Conservation (phyloP, 2,888 invertebrate species). For the Cantharis lateralis region DNA sequence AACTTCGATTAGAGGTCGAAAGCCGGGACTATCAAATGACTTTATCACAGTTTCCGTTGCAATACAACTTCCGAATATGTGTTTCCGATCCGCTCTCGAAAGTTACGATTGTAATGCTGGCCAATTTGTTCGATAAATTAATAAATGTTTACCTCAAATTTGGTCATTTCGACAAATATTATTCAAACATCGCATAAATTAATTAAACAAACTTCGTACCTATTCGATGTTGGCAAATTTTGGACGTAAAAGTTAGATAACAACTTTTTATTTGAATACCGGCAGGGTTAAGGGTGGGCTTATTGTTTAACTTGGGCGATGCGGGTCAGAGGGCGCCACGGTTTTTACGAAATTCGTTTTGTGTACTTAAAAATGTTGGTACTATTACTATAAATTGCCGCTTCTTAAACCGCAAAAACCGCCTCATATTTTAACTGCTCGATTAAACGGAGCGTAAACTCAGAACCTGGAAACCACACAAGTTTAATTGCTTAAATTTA, state of each 20-base stretch:
- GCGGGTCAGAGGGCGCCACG: background rate
- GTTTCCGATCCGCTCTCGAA: background rate
- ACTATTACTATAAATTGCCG: background rate
- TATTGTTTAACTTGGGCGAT: background rate
- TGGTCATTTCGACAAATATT: background rate
- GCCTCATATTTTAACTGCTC: background rate
- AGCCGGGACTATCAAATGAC: slow-evolving; percentile 1
- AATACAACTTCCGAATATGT: slow-evolving; percentile 2
- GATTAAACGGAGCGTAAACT: background rate
- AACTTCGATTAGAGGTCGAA: slow-evolving; percentile 1
- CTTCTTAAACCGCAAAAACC: background rate
- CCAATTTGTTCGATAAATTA: background rate
- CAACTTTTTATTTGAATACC: background rate
- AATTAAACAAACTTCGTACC: background rate
- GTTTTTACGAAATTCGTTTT: background rate
- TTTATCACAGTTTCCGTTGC: slow-evolving; percentile 4
- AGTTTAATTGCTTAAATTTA: background rate
- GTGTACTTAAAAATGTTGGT: background rate
- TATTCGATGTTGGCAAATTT: background rate
- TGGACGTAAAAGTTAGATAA: background rate
- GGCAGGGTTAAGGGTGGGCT: background rate
- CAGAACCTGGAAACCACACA: background rate
- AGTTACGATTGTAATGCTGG: background rate
- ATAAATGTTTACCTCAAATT: background rate
- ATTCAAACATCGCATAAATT: background rate